Conservation (phyloP, 2,888 invertebrate genomes). For the Heliconius charithonia region DNA sequence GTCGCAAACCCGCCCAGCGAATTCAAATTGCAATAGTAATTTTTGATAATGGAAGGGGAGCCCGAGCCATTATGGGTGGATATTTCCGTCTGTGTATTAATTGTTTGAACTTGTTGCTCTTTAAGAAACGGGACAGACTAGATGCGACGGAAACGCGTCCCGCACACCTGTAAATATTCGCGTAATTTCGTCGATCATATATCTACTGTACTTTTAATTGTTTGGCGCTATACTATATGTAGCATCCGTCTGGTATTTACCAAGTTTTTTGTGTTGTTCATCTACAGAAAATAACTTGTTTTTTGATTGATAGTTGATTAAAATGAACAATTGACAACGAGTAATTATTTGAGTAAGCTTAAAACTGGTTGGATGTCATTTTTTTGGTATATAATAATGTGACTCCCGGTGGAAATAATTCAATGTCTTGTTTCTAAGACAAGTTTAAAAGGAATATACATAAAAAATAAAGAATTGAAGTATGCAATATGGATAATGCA, state of each 20-base stretch:
- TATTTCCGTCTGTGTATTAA: constrained; percentile 74
- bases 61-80: constrained; percentile 71
- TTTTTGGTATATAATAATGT: constrained; percentile 41
- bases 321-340: constrained; percentile 45
- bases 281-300: constrained; percentile 46
- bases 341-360: constrained; percentile 46
- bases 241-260: constrained; percentile 70
- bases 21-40: constrained; percentile 78
- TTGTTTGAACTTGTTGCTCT: constrained; percentile 67
- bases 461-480: neutral
- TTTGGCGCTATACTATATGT: constrained; percentile 63
- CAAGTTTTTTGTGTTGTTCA: constrained; percentile 66
- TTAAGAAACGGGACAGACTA: constrained; percentile 64
- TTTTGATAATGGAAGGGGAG: constrained; percentile 78
- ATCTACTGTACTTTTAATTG: constrained; percentile 61
- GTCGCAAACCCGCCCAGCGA: constrained; percentile 66
- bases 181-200: constrained; percentile 61
- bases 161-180: constrained; percentile 70
- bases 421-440: constrained; percentile 38
- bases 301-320: constrained; percentile 47
- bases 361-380: constrained; percentile 40
- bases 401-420: constrained; percentile 33
- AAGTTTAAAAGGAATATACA: constrained; percentile 29
- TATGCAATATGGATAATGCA: constrained; percentile 9
- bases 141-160: constrained; percentile 62